phyloP scores from a whole-genome alignment of 1,140 invertebrate species.

The Caerostris darwini region DNA sequence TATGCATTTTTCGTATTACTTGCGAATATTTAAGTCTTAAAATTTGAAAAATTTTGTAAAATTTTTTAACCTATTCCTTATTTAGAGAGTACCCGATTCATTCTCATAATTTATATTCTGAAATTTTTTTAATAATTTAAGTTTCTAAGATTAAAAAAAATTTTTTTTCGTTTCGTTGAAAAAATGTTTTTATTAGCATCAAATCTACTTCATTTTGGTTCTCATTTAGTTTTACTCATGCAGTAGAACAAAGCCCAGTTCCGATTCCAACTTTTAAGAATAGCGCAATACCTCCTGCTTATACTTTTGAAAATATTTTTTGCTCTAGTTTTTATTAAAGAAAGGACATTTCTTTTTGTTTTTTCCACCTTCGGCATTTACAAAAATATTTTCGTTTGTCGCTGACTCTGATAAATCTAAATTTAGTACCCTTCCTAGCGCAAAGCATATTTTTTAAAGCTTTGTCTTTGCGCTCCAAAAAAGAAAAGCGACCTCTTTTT shows the following conservation, averaged over 20 bases:
- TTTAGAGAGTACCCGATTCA: too few relatives aligned
- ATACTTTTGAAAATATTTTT: slow-evolving; percentile 10
- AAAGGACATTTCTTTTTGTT: slow-evolving; percentile 47
- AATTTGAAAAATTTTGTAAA: too few relatives aligned
- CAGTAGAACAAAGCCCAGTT: neutral
- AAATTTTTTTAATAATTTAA: too few relatives aligned
- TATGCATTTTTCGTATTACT: too few relatives aligned
- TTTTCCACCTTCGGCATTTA: slow-evolving; percentile 41
- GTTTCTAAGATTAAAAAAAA: too few relatives aligned
- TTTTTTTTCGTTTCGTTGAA: too few relatives aligned
- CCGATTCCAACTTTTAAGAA: neutral
- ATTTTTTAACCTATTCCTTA: too few relatives aligned
- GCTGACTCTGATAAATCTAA: slow-evolving; percentile 65
- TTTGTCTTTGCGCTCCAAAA: slow-evolving; percentile 64
- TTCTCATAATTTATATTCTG: too few relatives aligned
- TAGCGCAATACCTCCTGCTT: neutral
- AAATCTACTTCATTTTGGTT: neutral
- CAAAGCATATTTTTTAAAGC: slow-evolving; percentile 69
- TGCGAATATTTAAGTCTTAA: too few relatives aligned
- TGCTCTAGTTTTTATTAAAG: neutral
- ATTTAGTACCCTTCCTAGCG: slow-evolving; percentile 45
- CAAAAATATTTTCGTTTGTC: slow-evolving; percentile 58
- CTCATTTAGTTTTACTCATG: neutral
- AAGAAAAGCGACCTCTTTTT: slow-evolving; percentile 70
- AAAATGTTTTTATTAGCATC: too few relatives aligned